Conservation (phyloP, 53 echinoderm and acorn worm genomes). For the Temnopleurus reevesii region DNA sequence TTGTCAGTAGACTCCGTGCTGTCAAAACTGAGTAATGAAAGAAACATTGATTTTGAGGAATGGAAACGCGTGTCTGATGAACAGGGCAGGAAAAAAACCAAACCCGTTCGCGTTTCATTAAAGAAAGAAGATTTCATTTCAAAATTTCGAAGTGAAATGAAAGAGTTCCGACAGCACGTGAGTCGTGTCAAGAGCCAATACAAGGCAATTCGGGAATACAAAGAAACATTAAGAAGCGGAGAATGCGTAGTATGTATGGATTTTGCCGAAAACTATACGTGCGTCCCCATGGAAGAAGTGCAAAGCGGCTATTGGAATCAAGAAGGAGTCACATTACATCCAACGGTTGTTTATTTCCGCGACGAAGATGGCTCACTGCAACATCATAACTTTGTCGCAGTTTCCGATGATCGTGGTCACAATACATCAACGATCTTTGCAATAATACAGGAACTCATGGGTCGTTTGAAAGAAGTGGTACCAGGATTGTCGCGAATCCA, state of each 20-base stretch:
- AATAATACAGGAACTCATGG: not conserved
- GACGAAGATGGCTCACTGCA: not conserved
- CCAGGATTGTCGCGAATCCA: not conserved
- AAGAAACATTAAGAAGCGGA: slow-evolving; percentile 8
- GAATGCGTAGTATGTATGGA: slow-evolving; percentile 63
- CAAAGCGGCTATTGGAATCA: slow-evolving; percentile 65
- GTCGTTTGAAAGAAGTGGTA: not conserved
- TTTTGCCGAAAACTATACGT: slow-evolving; percentile 65
- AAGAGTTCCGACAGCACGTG: not conserved
- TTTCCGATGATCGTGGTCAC: not conserved
- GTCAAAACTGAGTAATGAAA: not conserved
- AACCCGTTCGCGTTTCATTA: slow-evolving; percentile 39
- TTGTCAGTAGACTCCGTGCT: not conserved
- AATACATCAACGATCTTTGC: not conserved
- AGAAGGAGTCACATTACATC: slow-evolving; percentile 58
- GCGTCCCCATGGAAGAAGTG: slow-evolving; percentile 62
- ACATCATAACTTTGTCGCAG: not conserved
- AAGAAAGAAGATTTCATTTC: slow-evolving; percentile 30
- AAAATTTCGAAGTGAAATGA: not conserved
- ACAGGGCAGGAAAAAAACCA: slow-evolving; percentile 56
- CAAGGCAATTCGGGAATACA: slow-evolving; percentile 38
- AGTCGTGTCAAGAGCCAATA: slow-evolving; percentile 51
- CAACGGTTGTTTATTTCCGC: slow-evolving; percentile 58
- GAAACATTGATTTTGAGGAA: slow-evolving; percentile 55
- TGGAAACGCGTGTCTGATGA: slow-evolving; percentile 49